A percentile compares a stretch with the other conserved stretches of the same genome.
These are phyloP conservation scores for Pristionchus fissidentatus DNA, from an alignment of 2,888 invertebrate species.

Conservation along the genomic window DNA sequence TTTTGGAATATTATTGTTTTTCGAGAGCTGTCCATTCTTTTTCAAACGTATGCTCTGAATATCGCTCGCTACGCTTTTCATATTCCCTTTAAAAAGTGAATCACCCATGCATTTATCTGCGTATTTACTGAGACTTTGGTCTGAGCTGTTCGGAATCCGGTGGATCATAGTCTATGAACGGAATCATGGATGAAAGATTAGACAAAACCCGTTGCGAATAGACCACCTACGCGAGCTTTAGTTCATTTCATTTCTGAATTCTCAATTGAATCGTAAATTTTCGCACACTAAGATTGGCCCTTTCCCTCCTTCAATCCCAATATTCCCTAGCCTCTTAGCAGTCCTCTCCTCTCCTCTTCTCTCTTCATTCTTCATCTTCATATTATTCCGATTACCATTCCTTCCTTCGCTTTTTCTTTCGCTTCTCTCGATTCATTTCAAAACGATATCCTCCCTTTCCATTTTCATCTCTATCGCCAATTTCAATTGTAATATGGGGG, in stretches of 20 bases:
- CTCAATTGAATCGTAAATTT: conserved; percentile 29
- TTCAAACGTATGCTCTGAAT: too few relatives aligned
- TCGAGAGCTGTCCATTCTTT: too few relatives aligned
- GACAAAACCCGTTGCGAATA: background rate
- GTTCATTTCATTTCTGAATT: conserved; percentile 15
- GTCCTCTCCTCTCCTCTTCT: background rate
- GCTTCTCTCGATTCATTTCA: background rate
- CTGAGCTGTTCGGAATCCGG: too few relatives aligned
- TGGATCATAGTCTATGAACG: too few relatives aligned
- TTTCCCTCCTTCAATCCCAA: background rate
- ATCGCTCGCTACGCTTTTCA: too few relatives aligned
- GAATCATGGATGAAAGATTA: background rate
- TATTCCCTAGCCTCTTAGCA: background rate
- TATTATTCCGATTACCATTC: conserved; percentile 15
- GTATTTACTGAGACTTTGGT: too few relatives aligned
- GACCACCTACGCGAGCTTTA: background rate
- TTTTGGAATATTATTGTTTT: too few relatives aligned
- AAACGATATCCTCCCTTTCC: conserved; percentile 14
- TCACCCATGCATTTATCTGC: too few relatives aligned
- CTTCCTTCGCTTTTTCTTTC: background rate
- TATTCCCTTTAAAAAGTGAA: too few relatives aligned
- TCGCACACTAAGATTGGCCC: conserved; percentile 28
- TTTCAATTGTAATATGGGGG: conserved; percentile 22
- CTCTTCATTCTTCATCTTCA: conserved; percentile 4
- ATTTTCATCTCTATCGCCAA: conserved; percentile 25